Conservation (phyloP, 1,140 invertebrate species). For the Hyphantria cunea region DNA sequence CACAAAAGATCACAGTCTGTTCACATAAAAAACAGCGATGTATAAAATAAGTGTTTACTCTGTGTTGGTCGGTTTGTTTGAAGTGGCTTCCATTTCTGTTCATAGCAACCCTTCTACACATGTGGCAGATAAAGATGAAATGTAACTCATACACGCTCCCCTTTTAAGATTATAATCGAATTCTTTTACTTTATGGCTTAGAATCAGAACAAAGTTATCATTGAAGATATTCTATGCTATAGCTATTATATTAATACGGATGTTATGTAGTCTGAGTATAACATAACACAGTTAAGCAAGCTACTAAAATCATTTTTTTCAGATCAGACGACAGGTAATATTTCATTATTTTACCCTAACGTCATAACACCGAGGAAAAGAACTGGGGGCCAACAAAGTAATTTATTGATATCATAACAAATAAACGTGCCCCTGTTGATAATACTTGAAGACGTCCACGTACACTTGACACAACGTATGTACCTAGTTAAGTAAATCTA, state of each 20-base stretch:
- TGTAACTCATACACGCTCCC: conserved; percentile 30
- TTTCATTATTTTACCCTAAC: too few species aligned
- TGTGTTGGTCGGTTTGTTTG: conserved; percentile 65
- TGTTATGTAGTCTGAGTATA: too few species aligned
- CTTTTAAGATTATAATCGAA: conserved; percentile 43
- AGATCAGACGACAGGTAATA: too few species aligned
- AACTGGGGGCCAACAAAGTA: too few species aligned
- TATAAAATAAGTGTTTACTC: conserved; percentile 73
- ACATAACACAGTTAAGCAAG: too few species aligned
- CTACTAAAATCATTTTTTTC: too few species aligned
- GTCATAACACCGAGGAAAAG: too few species aligned
- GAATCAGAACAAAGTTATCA: not conserved
- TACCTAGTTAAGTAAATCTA: too few species aligned
- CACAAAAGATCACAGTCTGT: conserved; percentile 58
- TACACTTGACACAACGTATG: too few species aligned
- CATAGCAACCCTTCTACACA: conserved; percentile 59
- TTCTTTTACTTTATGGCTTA: conserved; percentile 24
- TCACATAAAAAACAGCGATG: conserved; percentile 61
- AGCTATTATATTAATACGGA: not conserved
- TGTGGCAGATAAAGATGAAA: conserved; percentile 62
- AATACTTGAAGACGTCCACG: too few species aligned
- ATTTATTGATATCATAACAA: too few species aligned
- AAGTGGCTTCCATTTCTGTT: conserved; percentile 73
- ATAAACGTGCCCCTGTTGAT: too few species aligned
- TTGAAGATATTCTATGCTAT: not conserved